Evolutionary conservation across 2,113 vertebrate species (phyloP), one percentile per base, ranked within the genome.

Genomic region (Brachirus orientalis): DNA sequence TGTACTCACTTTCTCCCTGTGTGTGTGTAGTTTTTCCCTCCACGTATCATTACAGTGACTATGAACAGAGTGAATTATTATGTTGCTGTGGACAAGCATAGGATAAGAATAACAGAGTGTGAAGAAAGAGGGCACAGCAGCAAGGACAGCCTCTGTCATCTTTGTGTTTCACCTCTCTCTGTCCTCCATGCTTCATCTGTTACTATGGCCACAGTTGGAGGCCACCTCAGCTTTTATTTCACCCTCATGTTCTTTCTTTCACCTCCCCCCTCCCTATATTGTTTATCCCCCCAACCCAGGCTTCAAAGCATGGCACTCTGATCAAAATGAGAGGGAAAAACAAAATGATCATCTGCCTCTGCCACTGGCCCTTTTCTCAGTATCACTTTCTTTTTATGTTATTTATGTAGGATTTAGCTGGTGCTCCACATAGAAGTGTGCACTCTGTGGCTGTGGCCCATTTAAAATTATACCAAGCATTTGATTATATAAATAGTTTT

Each of bases 31-130:
- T 19, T 58, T 47, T 56, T 18, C 1, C 14, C 55, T n/a, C n/a
- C 56, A 44, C 43, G 10, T 37, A 46, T 75, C 20, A 18, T 74
- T 60, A 71, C 72, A 66, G 1, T 50, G 85, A 75, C 67, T 18
- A 60, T 80, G 72, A 74, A 16, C 50, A 53, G 59, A 77, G 46
- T 79, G 78, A 88, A 63, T 78, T 79, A 83, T 70, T 79, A 65
- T 68, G 20, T 58, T 13, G 83, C 75, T 84, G 40, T 63, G 51
- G 73, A 78, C 64, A 36, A 84, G 56, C 77, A 37, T 1, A 57
- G 50, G 71, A 77, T 75, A 61, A 79, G 80, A 82, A 82, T 76
- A 74, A 82, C 69, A 28, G 68, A 62, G 60, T 8, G 28, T 69
- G 0, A 9, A 17, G 66, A 67, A 50, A 65, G 67, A 78, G 62